Evolutionary conservation across 2,888 invertebrate species (phyloP), one percentile per base, ranked within the genome.

Genomic region (Syritta pipiens): DNA sequence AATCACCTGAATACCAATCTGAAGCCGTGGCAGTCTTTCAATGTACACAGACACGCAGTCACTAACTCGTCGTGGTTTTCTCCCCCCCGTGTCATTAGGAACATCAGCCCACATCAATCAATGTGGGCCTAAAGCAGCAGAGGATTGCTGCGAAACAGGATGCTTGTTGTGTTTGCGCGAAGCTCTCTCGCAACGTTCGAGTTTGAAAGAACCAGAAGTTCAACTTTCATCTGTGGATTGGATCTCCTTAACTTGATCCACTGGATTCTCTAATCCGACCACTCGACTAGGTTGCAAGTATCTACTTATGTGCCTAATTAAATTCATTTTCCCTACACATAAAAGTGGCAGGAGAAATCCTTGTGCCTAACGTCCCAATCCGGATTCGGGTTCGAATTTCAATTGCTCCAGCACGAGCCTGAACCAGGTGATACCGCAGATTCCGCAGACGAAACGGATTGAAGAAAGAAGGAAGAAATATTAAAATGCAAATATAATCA

Each of bases 51-150:
- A 55, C 24, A 30, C 14, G 12, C 26, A 7, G 26, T 19, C n/a
- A 24, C 22, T 10, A 35, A 6, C 46, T 7, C 14, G 9, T n/a
- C 14, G 24, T 30, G 30, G 17, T 10, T 12, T 46, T 26, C 6
- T 10, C 3, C 32, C 37, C 28, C 26, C 60, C 10, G 24, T 62
- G 71, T 79, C 77, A 79, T 79, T 79, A 65, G 72, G 77, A 60
- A 32, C 79, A 68, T 49, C 74, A 74, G 62, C 79, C 79, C 79
- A 79, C 74, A 79, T 79, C 79, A 72, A 79, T 79, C 79, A 79
- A 79, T 72, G 67, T 68, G 22, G 44, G 53, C 67, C 42, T 24
- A 24, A 32, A 55, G 26, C 46, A 42, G 17, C 42, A 35, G 5
- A 51, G 26, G 55, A 72, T 55, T 71, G 44, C 46, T 60, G 63